Evolutionary conservation across 1,140 invertebrate genomes (phyloP), one percentile per base, ranked within the genome.

Genomic region (Calliopsis andreniformis): DNA sequence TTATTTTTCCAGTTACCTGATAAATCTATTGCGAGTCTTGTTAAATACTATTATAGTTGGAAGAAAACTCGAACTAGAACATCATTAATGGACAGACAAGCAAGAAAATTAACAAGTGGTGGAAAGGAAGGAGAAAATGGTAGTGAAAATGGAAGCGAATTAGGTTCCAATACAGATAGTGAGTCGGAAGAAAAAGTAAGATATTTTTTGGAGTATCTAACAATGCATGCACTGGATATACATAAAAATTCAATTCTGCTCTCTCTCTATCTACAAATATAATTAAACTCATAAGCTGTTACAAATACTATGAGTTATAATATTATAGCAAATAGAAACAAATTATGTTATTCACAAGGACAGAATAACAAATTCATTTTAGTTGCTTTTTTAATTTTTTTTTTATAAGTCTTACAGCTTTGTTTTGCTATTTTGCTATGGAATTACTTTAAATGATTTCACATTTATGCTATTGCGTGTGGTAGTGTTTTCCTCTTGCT

Each of bases 31-130:
- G 97, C 98, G 32, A 97, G 96, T 86, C 92, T 99, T 82, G 98
- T 99, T 0, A 99, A 99, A 91, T 99, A 99, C 92, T 99, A 99
- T 91, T 99, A 99, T 89, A 98, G 97, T 83, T 99, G 98, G 98
- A 99, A 99, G 90, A 99, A 99, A 89, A 98, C 97, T 14, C 93
- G 97, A 87, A 96, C 96, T 84, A 94, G 97, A 58, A 98, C 96
- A 59, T 99, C 97, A 87, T 92, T 98, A 28, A 99, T 99, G 97
- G 98, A 99, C 91, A 93, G 95, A 68, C 96, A 97, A 91, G 96
- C 95, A 2, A 94, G 95, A 88, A 97, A 94, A 93, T 92, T 95
- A 83, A 95, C 93, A 16, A 93, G 92, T 84, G 92, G 92, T 43
- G 89, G 92, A 30, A 93, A 93, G 77, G 92, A 93, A 78, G 92